Base-by-base conservation (phyloP, 2,888 invertebrate species). In the Drosophila maculinotata region DNA sequence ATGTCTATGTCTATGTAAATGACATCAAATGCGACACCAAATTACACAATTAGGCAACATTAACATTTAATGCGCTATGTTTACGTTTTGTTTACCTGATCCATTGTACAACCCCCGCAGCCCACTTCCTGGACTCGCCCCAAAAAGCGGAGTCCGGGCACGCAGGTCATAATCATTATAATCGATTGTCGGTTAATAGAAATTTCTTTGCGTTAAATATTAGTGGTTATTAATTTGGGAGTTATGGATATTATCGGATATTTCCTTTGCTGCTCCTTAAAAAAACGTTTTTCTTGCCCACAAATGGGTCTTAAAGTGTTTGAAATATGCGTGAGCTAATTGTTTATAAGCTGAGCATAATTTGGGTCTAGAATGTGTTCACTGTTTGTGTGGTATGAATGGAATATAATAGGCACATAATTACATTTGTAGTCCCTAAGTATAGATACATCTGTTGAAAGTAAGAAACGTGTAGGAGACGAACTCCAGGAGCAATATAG, bases 41-140 rank as follows among this genome's bases (percentile, higher is more conserved):
- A 88, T 89, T 87, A 89, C 85, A 84, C 85, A 89, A 89, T 89
- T 89, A 90, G 89, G 76, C 88, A 76, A 78, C 80, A 90, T 90
- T 89, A 89, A 89, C 86, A 80, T 89, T 89, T 87, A 85, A 88
- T 89, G 76, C 85, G 89, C 71, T 74, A 78, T 87, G 88, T 88
- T 83, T 83, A 67, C 88, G 72, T 74, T 81, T 83, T 87, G 63
- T 88, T 81, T 86, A 67, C 71, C 79, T 84, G 68, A 33, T 64
- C 39, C 47, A 53, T 64, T 56, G 45, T 70, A 6, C 17, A 12
- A 12, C 12, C 36, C 26, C 45, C 20, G 20, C 7, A 1, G 3
- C 12, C 10, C 12, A 26, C 41, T 9, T 8, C 14, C 23, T 1
- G 9, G 25, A 12, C 17, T 14, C 26, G 17, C 28, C 49, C 25